A percentile compares a stretch with the other conserved stretches of the same genome.
These are phyloP conservation scores for Eunapius fragilis DNA, from an alignment of 37 sponge, comb jelly and placozoan genomes.

Conservation along the genomic window DNA sequence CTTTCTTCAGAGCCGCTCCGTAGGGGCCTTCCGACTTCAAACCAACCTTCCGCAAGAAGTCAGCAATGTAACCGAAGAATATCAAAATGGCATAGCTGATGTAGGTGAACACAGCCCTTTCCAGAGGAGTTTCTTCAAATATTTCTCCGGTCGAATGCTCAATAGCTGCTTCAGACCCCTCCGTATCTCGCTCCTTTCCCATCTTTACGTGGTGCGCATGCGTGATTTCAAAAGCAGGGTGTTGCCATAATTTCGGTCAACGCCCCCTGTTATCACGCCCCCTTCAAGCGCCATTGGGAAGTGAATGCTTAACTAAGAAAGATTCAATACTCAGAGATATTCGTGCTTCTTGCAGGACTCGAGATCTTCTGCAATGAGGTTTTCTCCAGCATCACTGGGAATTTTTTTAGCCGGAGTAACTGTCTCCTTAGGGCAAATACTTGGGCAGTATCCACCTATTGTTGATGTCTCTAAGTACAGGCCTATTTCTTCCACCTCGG, in stretches of 20 bases:
- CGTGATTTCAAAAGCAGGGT: not conserved
- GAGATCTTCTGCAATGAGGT: not conserved
- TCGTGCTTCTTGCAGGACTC: not conserved
- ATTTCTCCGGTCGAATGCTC: slow-evolving; percentile 28
- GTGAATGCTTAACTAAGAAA: not conserved
- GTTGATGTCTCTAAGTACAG: slow-evolving; percentile 29
- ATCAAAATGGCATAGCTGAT: slow-evolving; percentile 64
- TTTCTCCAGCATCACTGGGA: not conserved
- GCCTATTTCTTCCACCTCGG: slow-evolving; percentile 48
- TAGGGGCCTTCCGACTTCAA: slow-evolving; percentile 32
- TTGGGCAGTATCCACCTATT: slow-evolving; percentile 36
- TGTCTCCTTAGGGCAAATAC: not conserved
- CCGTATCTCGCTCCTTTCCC: not conserved
- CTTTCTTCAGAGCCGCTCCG: slow-evolving; percentile 9
- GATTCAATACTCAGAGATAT: not conserved
- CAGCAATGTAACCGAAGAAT: slow-evolving; percentile 69
- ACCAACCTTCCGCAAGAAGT: slow-evolving; percentile 60
- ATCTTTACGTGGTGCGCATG: not conserved
- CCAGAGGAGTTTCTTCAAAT: slow-evolving; percentile 60
- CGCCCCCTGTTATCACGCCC: not conserved
- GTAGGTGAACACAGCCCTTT: slow-evolving; percentile 72
- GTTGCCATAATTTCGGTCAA: not conserved
- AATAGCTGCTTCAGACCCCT: not conserved
- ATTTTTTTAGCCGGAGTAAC: not conserved
- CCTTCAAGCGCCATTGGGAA: not conserved